Evolutionary conservation across 2,888 invertebrate species (phyloP), one percentile per base, ranked within the genome.

Genomic region (Meiosimyza decipiens): DNA sequence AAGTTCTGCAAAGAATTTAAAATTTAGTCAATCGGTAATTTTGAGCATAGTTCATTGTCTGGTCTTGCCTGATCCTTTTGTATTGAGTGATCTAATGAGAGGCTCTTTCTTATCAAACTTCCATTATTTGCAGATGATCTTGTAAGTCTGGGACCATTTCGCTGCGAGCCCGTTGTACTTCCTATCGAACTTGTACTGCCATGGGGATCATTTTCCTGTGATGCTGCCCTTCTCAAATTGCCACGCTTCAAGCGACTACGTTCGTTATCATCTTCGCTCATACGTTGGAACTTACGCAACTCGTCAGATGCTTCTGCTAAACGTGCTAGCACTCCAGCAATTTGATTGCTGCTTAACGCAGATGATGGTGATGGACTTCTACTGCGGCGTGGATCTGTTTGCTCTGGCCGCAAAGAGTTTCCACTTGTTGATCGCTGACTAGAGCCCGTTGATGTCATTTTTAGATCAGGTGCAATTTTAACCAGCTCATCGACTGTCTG

Each of bases 401-500:
- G 77, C 55, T 87, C 86, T 9, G 87, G 86, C 2, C 83, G 81
- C 51, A 87, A 75, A 1, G 80, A 82, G 47, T 79, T 79, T n/a
- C 81, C 79, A 18, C 71, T 72, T 16, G 72, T 86, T 85, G 77
- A 85, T 6, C 72, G 49, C 87, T 78, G 85, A 85, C 77, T 82
- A 80, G 47, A 82, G 55, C 78, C 87, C 0, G 73, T 64, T 16
- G 77, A 75, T 1, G 79, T 81, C n/a, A 83, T 87, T 73, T 89
- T 89, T 68, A 93, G 82, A 73, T 94, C 94, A 0, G 94, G 94
- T 71, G 93, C 93, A 75, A 94, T 89, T 83, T 92, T 92, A 84
- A 94, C 92, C 57, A 95, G 87, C 80, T 93, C 93, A 75, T 95
- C 95, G 60, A 95, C 92, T 74, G 94, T 93, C 83, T 94, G 93